Evolutionary conservation across 2,113 vertebrate species (phyloP), one percentile per base, ranked within the genome.

Genomic region (Petaurus breviceps): DNA sequence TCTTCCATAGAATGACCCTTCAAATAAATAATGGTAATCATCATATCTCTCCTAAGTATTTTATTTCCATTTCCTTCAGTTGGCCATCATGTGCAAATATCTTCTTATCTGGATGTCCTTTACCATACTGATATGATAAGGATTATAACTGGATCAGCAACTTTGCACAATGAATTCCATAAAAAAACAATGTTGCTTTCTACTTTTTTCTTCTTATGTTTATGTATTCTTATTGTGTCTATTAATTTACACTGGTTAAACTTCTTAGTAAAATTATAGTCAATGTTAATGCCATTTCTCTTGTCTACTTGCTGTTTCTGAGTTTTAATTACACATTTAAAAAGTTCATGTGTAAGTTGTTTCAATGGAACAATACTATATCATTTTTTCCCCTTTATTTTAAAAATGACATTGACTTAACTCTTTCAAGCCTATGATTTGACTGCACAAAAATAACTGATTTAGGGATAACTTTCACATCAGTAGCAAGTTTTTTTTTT

Each of bases 141-240:
- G 50, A 84, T 92, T 91, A 90, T 31, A 96, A 51, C 57, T 96
- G 55, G 93, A 96, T 57, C 97, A 98, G 50, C 92, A 90, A 96
- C 97, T 90, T 92, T 97, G 91, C 9, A 22, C 97, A 97, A 95
- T 97, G 96, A 98, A 98, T 98, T 98, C 94, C 96, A 98, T 97
- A n/a, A 95, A 92, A 98, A 98, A 98, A 98, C 11, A 61, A 55
- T 55, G 54, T 31, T 95, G 53, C 90, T 97, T 96, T 92, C 50
- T 28, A 94, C 46, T 90, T 37, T 96, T 96, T 96, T 98, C 55
- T 9, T 97, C 93, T 98, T 97, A 96, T 92, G 51, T 96, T 98
- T 98, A 96, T 98, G 51, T 6, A 92, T 96, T 96, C 68, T 95
- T 77, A n/a, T 77, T 77, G 37, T 77, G 14, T 37, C 61, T n/a